Evolutionary conservation across 2,797 vertebrate species (phyloP).

Genomic region (Echiichthys vipera): DNA sequence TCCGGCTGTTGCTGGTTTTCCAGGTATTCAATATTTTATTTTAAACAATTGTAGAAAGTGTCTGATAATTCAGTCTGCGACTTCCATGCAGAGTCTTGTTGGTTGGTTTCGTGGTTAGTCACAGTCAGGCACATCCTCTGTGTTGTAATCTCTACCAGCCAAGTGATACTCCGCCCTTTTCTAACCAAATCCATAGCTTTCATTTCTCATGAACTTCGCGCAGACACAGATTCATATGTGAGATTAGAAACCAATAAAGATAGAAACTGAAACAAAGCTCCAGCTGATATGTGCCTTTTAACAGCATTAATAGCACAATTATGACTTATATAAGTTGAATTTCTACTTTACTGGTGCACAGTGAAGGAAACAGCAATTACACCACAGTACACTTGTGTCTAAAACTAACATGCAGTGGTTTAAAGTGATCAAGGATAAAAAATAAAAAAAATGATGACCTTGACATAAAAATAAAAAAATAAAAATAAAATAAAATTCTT

Average conservation of each 20-base stretch:
- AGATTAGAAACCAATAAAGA: not conserved
- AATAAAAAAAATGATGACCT: too few relatives aligned
- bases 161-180: not conserved
- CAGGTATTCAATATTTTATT: too few relatives aligned
- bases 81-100: too few relatives aligned
- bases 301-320: not conserved
- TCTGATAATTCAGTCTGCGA: too few relatives aligned
- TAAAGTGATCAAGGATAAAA: too few relatives aligned
- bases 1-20: too few relatives aligned
- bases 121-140: not conserved
- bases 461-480: too few relatives aligned
- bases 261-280: conserved; percentile 3
- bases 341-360: not conserved
- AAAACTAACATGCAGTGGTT: too few relatives aligned
- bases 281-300: not conserved
- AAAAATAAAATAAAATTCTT: too few relatives aligned
- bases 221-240: not conserved
- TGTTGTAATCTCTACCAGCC: not conserved
- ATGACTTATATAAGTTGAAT: not conserved
- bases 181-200: not conserved
- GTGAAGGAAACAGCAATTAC: not conserved
- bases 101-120: not conserved
- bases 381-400: too few relatives aligned
- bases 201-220: not conserved
- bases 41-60: too few relatives aligned